Evolutionary conservation across 2,797 vertebrate genomes (phyloP), one percentile per base, ranked within the genome.

Genomic region (Sciurus vulgaris): DNA sequence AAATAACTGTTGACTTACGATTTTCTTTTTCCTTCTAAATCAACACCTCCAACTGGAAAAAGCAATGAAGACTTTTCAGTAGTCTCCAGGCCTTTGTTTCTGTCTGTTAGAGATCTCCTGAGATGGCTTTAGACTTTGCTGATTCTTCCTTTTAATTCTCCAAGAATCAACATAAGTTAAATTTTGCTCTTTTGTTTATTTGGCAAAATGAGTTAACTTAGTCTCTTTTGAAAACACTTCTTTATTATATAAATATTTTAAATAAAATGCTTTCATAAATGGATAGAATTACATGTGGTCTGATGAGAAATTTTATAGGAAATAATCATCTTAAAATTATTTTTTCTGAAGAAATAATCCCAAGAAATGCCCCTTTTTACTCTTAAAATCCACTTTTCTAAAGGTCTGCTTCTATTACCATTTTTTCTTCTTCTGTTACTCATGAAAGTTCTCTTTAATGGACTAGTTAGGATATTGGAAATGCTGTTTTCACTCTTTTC

Each of bases 141-240:
- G 41, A 35, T 30, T 2, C 1, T 69, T 74, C 12, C n/a, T 89
- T 89, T 79, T 84, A 67, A 38, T 59, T 95, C 72, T 93, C 72
- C 28, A 87, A 26, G 72, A 86, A 41, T 33, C 3, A 14, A 24
- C 44, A 90, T 44, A 44, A 81, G 88, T 76, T 70, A 74, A 90
- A 44, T 89, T 85, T 54, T 33, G 26, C 22, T 79, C 69, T 72
- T 92, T 91, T 47, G 44, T 70, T 89, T 96, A 88, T 93, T 74
- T 83, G 73, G 61, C 54, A 91, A 94, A 56, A 73, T 70, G 41
- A 72, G 54, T 93, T 83, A 92, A 26, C 82, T 78, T 73, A 41
- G 28, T 86, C 15, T 86, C 28, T 93, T 85, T 67, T 73, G 30
- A 77, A 33, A 89, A 79, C 1, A 78, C 22, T 86, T 56, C 24